phyloP scores from a whole-genome alignment of 2,888 invertebrate species.

The Scotopteryx bipunctaria region DNA sequence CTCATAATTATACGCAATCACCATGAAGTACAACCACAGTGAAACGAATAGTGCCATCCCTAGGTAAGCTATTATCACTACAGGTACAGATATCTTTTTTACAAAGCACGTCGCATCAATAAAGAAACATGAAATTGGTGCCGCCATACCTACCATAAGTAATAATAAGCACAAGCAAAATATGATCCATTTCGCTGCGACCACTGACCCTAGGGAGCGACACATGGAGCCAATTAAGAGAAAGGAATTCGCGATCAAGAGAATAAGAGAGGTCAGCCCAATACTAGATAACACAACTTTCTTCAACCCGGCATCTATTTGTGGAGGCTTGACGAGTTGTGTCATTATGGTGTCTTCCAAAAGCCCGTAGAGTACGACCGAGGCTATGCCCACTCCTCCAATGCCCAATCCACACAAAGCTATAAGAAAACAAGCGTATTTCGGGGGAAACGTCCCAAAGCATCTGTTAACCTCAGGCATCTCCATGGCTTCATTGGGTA shows the following conservation, averaged over 20 bases:
- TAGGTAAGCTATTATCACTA: slow-evolving; percentile 34
- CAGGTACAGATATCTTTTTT: slow-evolving; percentile 38
- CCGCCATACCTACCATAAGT: slow-evolving; percentile 31
- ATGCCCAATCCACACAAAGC: slow-evolving; percentile 45
- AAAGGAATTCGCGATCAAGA: slow-evolving; percentile 39
- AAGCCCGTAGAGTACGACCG: slow-evolving; percentile 48
- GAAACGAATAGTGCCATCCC: slow-evolving; percentile 43
- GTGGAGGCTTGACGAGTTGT: slow-evolving; percentile 19
- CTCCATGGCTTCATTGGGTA: slow-evolving; percentile 35
- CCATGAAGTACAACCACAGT: slow-evolving; percentile 56
- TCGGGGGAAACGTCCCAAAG: slow-evolving; percentile 47
- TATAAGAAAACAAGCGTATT: slow-evolving; percentile 50
- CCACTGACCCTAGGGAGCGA: slow-evolving; percentile 9
- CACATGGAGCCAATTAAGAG: slow-evolving; percentile 43
- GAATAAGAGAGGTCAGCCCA: slow-evolving; percentile 44
- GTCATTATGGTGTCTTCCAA: slow-evolving; percentile 44
- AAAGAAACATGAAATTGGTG: slow-evolving; percentile 52
- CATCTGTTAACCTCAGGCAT: slow-evolving; percentile 47
- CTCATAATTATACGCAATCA: slow-evolving; percentile 45
- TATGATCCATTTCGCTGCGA: slow-evolving; percentile 34
- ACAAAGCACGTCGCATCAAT: slow-evolving; percentile 41
- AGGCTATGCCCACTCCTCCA: slow-evolving; percentile 46
- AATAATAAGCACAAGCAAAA: slow-evolving; percentile 42
- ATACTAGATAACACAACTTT: slow-evolving; percentile 42
- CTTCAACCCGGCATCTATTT: slow-evolving; percentile 40